Base-by-base conservation (phyloP, 2,113 vertebrate species). In the Lepus timidus region DNA sequence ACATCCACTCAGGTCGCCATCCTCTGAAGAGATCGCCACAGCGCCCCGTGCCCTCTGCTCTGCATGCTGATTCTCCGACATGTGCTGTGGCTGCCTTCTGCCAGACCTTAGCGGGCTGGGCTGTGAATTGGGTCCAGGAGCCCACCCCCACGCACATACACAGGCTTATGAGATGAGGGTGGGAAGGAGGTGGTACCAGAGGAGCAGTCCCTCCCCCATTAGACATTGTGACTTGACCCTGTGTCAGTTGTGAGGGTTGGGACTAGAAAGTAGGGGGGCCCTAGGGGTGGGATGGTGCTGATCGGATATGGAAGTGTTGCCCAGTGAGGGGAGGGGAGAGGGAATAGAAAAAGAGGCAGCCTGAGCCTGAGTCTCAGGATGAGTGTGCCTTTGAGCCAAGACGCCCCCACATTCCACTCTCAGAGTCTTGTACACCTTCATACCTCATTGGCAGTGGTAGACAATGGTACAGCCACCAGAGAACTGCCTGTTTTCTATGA, bases 261-360 rank as follows among this genome's bases (percentile, higher is more conserved):
- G 20, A 25, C 58, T 79, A 91, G 49, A 78, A 95, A 78, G 17
- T n/a, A 73, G 49, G 68, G 61, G 55, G 3, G 55, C 39, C 36
- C 70, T 62, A 11, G 31, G 62, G 27, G 83, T 93, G 78, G n/a
- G 5, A 51, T 36, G 14, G 78, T 85, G 33, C 67, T 91, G 61
- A 58, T 74, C 29, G 36, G n/a, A 22, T 14, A 33, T 33, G 11
- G 14, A 4, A 49, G 2, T 51, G 11, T 44, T 61, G 39, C 55
- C 73, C 33, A 9, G 44, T 44, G 36, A 81, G 49, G 82, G 31
- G 44, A 90, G 55, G 84, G 58, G 31, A 90, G 62, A 67, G 13
- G 49, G 85, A 91, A 81, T 75, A 27, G 51, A n/a, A 88, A 95
- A 92, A 85, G 82, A 94, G 65, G 13, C 36, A 44, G 67, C 29